Evolutionary conservation across 2,888 invertebrate species (phyloP).

Genomic region (Lysandra bellargus): DNA sequence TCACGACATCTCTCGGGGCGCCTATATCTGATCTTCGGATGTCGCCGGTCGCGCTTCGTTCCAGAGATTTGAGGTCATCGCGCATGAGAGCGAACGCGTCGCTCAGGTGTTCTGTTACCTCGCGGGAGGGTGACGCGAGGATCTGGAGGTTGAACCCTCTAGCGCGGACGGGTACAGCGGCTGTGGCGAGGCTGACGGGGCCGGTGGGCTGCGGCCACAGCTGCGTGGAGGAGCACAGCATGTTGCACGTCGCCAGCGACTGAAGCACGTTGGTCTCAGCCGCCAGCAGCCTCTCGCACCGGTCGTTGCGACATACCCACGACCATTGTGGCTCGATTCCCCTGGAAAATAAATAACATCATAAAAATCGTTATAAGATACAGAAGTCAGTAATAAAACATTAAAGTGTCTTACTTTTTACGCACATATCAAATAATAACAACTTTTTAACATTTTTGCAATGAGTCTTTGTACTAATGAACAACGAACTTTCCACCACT

Average conservation of each 20-base stretch:
- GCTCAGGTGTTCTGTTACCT: conserved; percentile 62
- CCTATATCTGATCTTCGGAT: conserved; percentile 54
- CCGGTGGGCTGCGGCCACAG: conserved; percentile 92
- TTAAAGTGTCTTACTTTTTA: too few species aligned
- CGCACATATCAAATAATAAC: too few species aligned
- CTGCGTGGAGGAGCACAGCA: conserved; percentile 87
- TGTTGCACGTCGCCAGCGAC: conserved; percentile 87
- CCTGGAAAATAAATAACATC: conserved; percentile 55
- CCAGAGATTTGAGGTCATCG: conserved; percentile 71
- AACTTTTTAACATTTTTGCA: too few species aligned
- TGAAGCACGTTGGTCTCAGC: conserved; percentile 67
- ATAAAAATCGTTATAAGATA: background rate
- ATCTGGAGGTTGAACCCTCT: conserved; percentile 75
- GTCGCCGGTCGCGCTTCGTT: conserved; percentile 59
- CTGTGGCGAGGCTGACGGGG: conserved; percentile 83
- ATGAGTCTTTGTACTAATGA: too few species aligned
- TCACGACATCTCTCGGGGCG: conserved; percentile 65
- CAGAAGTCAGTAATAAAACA: too few species aligned
- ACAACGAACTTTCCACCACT: too few species aligned
- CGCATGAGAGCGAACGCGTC: conserved; percentile 77
- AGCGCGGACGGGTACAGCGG: conserved; percentile 81
- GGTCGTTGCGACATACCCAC: conserved; percentile 85
- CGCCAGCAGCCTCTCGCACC: conserved; percentile 82
- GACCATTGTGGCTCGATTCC: conserved; percentile 84
- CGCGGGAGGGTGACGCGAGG: conserved; percentile 58